Base-by-base conservation (phyloP, 2,113 vertebrate species). In the Aspiorhynchus laticeps region DNA sequence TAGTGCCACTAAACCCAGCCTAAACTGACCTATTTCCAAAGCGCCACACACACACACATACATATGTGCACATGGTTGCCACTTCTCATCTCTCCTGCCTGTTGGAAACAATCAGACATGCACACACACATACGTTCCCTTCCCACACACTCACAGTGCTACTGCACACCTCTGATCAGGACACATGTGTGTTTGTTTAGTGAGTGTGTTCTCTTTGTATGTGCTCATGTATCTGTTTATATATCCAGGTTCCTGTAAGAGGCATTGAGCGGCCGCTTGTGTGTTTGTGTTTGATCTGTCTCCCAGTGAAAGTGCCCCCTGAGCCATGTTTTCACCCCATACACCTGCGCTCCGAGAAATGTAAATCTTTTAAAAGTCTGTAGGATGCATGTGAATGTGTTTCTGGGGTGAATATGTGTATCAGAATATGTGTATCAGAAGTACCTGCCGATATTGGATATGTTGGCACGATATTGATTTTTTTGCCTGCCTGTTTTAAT, bases 11-110 rank as follows among this genome's bases (percentile, higher is more conserved):
- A 91, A 94, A 93, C 92, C 88, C 82, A n/a, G 92, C 89, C 94
- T 93, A 92, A 90, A 91, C 91, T 95, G 95, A 93, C 93, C 93
- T 91, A 93, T 90, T 94, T 93, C 92, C 93, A 94, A 67, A 93
- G 88, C 91, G 90, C 87, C 24, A 78, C 75, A n/a, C 76, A 53
- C n/a, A 81, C 76, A 53, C n/a, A 81, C 78, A 85, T 28, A 75
- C 65, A 84, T 46, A 65, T 65, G 56, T 26, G 59, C 73, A 84
- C 48, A 59, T 56, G 46, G 51, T 41, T 38, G 7, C 31, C 53
- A 65, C 41, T 19, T n/a, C 78, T 69, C 38, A 41, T 43, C 71
- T 78, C 76, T 63, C 31, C 14, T 74, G 33, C 59, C 80, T 86
- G 74, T 67, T 78, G 41, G 33, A 85, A 61, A 36, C 31, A 76